Evolutionary conservation across 2,888 invertebrate species (phyloP), one percentile per base, ranked within the genome.

Genomic region (Thera britannica): DNA sequence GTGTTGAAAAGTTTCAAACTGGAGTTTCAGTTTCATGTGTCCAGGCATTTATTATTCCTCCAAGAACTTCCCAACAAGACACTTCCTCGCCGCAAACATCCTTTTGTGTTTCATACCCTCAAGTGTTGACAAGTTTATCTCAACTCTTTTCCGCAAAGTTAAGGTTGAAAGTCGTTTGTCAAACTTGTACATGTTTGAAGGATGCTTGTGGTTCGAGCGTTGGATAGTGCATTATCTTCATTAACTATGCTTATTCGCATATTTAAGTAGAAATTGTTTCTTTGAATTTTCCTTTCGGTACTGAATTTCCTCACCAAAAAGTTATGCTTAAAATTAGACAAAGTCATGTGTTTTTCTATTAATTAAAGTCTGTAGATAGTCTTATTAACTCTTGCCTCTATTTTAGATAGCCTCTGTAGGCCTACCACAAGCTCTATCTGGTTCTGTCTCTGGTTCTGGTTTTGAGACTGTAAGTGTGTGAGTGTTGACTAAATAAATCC

Each of bases 201-300:
- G 52, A 63, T 63, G 51, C 44, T n/a, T 54, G 51, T 6, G 48
- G 55, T 46, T 59, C 7, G 54, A 58, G 12, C 41, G 44, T 58
- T 52, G 38, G 35, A 52, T 51, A 54, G 64, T 64, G 58, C 58
- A 65, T 54, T 59, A 59, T 7, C 12, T 55, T 65, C 64, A 64
- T 57, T 52, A 64, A 59, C 54, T 54, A 54, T 54, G 52, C 52
- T 57, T 41, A 44, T 46, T 35, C 35, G 46, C 46, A 54, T 59
- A 48, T 35, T 46, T 63, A 58, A 49, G 56, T 36, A 35, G 34
- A 52, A 57, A 58, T 58, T 58, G 58, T 58, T 57, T 41, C 35
- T 38, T 12, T 2, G 38, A 36, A 8, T 11, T 44, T 58, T 46
- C 44, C 23, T 23, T 23, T 23, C 23, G 23, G 23, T 23, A 23